A percentile compares a stretch with the other conserved stretches of the same genome.
phyloP scores from a whole-genome alignment of 2,797 vertebrate genomes.

The Pantherophis vulpinus region DNA sequence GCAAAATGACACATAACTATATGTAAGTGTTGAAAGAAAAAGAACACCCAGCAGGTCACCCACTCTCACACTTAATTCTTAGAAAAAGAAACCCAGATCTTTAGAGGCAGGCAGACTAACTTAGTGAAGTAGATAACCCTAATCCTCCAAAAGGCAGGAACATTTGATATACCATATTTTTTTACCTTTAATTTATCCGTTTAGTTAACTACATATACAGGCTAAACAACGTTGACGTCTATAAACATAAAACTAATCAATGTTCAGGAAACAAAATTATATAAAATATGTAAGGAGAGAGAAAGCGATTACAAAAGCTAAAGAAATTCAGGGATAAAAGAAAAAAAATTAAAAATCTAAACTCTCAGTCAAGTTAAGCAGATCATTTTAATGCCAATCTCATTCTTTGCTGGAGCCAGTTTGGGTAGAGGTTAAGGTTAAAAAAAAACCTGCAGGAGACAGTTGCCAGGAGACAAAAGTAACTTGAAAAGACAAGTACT shows the following conservation, averaged over 20 bases:
- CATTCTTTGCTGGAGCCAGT: background rate
- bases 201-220: background rate
- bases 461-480: background rate
- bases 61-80: background rate
- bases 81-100: background rate
- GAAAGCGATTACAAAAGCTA: too few species aligned
- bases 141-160: background rate
- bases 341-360: background rate
- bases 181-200: background rate
- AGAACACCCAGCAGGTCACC: background rate
- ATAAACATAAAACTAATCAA: too few species aligned
- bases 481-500: background rate
- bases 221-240: background rate
- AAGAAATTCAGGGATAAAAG: too few species aligned
- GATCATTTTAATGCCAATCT: background rate
- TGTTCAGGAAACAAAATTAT: too few species aligned
- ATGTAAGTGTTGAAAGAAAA: background rate
- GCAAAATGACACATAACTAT: background rate
- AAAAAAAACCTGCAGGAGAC: background rate
- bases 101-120: background rate
- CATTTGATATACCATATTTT: background rate
- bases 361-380: background rate
- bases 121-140: background rate
- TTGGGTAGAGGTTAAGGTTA: background rate
- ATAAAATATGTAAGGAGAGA: too few species aligned